Conservation (phyloP, 2,113 vertebrate genomes). For the Ia io region DNA sequence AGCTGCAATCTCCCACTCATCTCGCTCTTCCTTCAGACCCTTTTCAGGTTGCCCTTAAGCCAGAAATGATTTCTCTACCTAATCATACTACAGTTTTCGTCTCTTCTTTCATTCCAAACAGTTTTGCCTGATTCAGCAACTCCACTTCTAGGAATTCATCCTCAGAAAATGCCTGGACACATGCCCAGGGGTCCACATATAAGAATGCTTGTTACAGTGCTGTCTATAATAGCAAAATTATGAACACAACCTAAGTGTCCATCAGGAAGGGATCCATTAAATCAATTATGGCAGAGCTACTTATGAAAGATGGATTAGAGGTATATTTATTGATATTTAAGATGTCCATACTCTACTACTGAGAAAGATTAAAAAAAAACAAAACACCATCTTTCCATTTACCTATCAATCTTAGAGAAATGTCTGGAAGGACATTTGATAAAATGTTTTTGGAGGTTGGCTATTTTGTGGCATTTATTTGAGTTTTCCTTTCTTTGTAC, state of each 20-base stretch:
- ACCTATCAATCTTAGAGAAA: background rate
- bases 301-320: background rate
- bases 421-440: constrained; percentile 12
- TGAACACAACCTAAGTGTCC: background rate
- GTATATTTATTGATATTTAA: background rate
- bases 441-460: background rate
- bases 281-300: background rate
- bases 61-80: background rate
- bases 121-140: background rate
- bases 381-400: background rate
- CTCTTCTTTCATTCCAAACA: background rate
- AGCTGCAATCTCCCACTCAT: background rate
- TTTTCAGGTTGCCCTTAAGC: background rate
- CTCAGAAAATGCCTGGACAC: background rate
- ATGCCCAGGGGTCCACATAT: background rate
- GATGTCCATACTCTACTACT: background rate
- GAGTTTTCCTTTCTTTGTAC: constrained; percentile 43
- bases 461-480: constrained; percentile 25
- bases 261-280: background rate
- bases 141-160: background rate
- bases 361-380: background rate
- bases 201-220: background rate
- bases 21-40: background rate
- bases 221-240: background rate
- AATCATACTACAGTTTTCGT: background rate